These are phyloP conservation scores for Plumapathes pennacea DNA, from an alignment of 92 coral and sea anemone genomes.

Conservation along the genomic window DNA sequence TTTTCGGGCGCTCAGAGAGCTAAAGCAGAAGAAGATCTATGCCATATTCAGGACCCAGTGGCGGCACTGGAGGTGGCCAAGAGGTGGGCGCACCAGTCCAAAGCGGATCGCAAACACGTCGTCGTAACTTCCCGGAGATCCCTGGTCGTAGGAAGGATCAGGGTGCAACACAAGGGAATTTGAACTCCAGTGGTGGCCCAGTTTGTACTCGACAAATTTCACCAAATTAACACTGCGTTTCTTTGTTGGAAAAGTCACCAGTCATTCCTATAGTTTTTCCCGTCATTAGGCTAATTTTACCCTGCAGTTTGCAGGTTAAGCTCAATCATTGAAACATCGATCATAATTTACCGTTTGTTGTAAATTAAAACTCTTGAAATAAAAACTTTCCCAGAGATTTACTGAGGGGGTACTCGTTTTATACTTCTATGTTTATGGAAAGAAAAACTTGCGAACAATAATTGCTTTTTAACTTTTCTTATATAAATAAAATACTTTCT, in stretches of 20 bases:
- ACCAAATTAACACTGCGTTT: not conserved
- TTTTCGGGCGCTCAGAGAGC: not conserved
- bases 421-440: too few relatives aligned
- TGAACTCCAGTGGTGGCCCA: conserved; percentile 8
- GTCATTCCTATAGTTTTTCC: too few relatives aligned
- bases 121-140: not conserved
- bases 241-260: not conserved
- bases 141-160: not conserved
- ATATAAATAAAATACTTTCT: too few relatives aligned
- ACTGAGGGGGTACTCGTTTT: too few relatives aligned
- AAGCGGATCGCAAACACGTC: not conserved
- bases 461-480: too few relatives aligned
- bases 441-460: too few relatives aligned
- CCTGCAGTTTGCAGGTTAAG: too few relatives aligned
- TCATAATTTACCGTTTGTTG: too few relatives aligned
- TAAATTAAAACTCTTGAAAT: too few relatives aligned
- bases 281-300: too few relatives aligned
- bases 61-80: not conserved
- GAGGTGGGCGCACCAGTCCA: not conserved
- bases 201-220: not conserved
- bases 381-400: too few relatives aligned
- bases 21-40: not conserved
- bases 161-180: conserved; percentile 1
- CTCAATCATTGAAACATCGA: too few relatives aligned
- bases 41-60: not conserved